Base-by-base conservation (phyloP, 2,888 invertebrate species). In the Poecilobothrus nobilitatus region DNA sequence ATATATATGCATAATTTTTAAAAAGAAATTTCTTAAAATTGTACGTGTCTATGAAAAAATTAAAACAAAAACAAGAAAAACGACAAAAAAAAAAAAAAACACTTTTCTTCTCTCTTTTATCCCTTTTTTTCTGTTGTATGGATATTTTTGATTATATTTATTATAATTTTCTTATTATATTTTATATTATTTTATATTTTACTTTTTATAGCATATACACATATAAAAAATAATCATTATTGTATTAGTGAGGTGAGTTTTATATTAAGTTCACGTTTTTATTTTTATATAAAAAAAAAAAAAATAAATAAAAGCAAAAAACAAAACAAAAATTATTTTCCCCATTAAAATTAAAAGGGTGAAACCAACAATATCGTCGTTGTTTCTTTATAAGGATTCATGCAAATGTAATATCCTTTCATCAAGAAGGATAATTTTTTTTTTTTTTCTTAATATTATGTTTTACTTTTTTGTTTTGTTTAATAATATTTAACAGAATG, bases 281-380 rank as follows among this genome's bases (percentile, higher is more conserved):
- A 12, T 53, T 18, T 53, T 12, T 12, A 18, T 53, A 53, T 15
- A 3, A 53, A 9, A 53, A 53, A 53, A 53, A 18, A 53, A 53
- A 15, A 12, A 53, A n/a, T n/a, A n/a, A n/a, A n/a, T n/a, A n/a
- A 53, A 15, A 53, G 18, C 12, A 53, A 53, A 53, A 53, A 53
- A 2, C 7, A 18, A 18, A 53, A 4, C 4, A 6, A 53, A 53
- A 53, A 53, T 15, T 37, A 37, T 53, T 41, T 41, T 53, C n/a
- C 53, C 53, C 53, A 53, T 53, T 53, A 53, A 53, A 53, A 53
- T 53, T 53, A 53, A 53, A 53, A 53, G 53, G 53, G 53, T 53
- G 53, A 53, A 53, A 53, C 53, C 53, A 53, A 15, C 53, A 18
- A n/a, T 6, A n/a, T 12, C 53, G 15, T 53, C 53, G 18, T n/a